phyloP scores from a whole-genome alignment of 2,888 invertebrate genomes.

The Sarcophaga rosellei region DNA sequence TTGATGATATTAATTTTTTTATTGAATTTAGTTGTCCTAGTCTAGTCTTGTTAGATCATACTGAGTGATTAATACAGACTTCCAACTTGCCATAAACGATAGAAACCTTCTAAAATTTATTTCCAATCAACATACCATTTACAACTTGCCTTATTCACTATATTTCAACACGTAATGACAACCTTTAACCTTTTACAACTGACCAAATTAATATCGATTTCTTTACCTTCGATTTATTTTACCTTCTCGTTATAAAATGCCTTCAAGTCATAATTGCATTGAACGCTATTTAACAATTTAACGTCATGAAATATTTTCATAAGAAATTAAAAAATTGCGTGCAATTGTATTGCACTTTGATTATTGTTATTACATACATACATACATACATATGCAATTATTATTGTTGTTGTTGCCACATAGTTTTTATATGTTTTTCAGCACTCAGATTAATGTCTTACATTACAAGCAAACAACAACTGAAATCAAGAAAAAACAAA shows the following conservation, averaged over 20 bases:
- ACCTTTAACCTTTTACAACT: slow-evolving; percentile 15
- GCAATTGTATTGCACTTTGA: slow-evolving; percentile 47
- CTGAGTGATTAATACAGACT: too few species aligned
- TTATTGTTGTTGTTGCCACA: slow-evolving; percentile 51
- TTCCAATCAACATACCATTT: too few species aligned
- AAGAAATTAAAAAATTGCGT: slow-evolving; percentile 51
- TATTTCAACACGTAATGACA: slow-evolving; percentile 14
- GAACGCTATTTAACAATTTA: slow-evolving; percentile 36
- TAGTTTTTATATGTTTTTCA: slow-evolving; percentile 62
- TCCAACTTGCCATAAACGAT: too few species aligned
- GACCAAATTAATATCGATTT: background rate
- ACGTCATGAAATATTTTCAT: slow-evolving; percentile 37
- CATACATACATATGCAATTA: slow-evolving; percentile 5
- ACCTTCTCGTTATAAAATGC: background rate
- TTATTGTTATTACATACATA: slow-evolving; percentile 37
- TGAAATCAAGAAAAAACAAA: background rate
- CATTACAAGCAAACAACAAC: slow-evolving; percentile 34
- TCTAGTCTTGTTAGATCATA: too few species aligned
- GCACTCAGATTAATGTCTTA: slow-evolving; percentile 67
- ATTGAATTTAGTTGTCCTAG: too few species aligned
- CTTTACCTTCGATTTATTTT: background rate
- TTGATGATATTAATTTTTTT: too few species aligned
- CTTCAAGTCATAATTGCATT: slow-evolving; percentile 43
- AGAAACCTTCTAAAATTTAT: too few species aligned
- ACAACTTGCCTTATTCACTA: background rate